These are phyloP conservation scores for Dermochelys coriacea DNA, from an alignment of 2,797 vertebrate species.

Conservation along the genomic window DNA sequence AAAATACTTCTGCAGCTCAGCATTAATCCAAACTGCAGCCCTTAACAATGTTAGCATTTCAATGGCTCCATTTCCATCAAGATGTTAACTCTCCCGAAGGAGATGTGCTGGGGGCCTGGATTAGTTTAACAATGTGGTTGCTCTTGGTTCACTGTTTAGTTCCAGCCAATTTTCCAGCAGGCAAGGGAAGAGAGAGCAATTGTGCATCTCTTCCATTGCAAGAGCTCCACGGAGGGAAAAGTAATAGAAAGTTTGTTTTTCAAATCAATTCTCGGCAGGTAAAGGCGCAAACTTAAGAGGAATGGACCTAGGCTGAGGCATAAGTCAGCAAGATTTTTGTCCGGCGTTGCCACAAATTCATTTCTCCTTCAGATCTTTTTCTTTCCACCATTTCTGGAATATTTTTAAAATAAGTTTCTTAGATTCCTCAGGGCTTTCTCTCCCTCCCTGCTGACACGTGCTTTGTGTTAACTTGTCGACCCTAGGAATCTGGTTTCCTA, in stretches of 20 bases:
- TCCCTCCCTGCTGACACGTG: neutral
- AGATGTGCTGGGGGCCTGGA: neutral
- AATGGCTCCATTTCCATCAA: neutral
- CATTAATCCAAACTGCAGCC: neutral
- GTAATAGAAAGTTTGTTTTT: neutral
- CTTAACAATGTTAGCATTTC: neutral
- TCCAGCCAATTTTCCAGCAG: fast-evolving
- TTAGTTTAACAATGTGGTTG: neutral
- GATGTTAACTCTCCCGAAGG: fast-evolving
- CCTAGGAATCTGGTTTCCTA: neutral
- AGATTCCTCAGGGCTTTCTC: neutral
- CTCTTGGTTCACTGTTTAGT: neutral
- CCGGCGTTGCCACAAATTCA: neutral
- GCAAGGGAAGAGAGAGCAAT: neutral
- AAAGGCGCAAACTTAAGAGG: neutral
- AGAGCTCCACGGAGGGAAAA: neutral
- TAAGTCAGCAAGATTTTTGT: neutral
- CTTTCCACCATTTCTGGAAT: neutral
- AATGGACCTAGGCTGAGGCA: neutral
- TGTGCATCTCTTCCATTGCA: neutral
- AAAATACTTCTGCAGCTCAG: neutral
- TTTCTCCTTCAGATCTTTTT: neutral
- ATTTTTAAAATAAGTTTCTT: neutral
- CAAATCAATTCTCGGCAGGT: neutral
- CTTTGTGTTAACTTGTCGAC: neutral